Conservation (phyloP, 1,140 invertebrate genomes). For the Ptiloglossa arizonensis region DNA sequence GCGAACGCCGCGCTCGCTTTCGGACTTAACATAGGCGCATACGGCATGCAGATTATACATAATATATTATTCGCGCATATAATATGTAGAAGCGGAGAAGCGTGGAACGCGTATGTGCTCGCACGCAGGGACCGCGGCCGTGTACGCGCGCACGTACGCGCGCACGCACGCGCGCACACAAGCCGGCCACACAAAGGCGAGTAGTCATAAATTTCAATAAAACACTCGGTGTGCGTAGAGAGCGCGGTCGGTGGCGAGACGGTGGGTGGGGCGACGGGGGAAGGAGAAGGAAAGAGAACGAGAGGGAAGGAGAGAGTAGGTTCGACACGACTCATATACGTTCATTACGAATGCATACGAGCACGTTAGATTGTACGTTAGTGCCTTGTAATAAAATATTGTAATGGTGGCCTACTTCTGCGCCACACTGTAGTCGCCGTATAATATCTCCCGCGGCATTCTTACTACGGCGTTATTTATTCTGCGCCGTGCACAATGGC, state of each 20-base stretch:
- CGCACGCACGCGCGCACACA: conserved; percentile 3
- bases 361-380: conserved; percentile 82
- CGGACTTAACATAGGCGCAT: conserved; percentile 29
- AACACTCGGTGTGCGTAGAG: conserved; percentile 64
- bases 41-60: conserved; percentile 44
- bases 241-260: conserved; percentile 32
- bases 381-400: conserved; percentile 82
- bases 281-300: background rate
- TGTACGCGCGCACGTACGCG: background rate
- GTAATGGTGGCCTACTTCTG: conserved; percentile 82
- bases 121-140: background rate
- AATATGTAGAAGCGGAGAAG: conserved; percentile 40
- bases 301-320: conserved; percentile 53
- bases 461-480: conserved; percentile 78
- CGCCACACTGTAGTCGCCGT: conserved; percentile 70
- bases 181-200: conserved; percentile 41
- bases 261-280: background rate
- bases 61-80: conserved; percentile 48
- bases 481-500: conserved; percentile 73
- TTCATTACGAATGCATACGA: conserved; percentile 82
- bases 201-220: conserved; percentile 69
- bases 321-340: conserved; percentile 81
- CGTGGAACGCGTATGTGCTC: background rate
- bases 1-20: conserved; percentile 23
- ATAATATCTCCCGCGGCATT: conserved; percentile 80